Conservation (phyloP, 2,888 invertebrate species). For the Andrena fulva region DNA sequence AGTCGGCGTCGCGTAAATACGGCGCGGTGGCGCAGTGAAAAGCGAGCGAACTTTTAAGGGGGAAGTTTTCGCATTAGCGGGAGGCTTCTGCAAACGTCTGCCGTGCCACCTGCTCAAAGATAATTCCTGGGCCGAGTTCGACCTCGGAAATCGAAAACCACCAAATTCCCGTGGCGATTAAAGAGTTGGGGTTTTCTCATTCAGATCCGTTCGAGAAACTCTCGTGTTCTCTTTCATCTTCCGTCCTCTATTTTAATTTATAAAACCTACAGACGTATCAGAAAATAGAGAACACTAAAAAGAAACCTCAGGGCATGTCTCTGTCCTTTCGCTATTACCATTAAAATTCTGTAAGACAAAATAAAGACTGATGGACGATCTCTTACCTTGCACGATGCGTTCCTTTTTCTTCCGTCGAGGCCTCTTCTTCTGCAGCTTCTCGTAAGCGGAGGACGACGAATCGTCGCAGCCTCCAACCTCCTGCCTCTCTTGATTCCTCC, state of each 20-base stretch:
- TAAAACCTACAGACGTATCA: too few species aligned
- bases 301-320: too few species aligned
- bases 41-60: constrained; percentile 36
- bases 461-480: constrained; percentile 70
- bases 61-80: constrained; percentile 72
- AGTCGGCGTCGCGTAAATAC: constrained; percentile 66
- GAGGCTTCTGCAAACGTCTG: constrained; percentile 38
- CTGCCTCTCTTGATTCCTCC: constrained; percentile 57
- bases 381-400: constrained; percentile 61
- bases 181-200: not conserved
- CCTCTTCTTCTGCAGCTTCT: constrained; percentile 70
- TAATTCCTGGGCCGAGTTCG: constrained; percentile 25
- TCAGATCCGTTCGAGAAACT: too few species aligned
- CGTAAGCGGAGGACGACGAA: constrained; percentile 77
- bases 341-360: not conserved
- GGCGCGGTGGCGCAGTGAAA: constrained; percentile 40
- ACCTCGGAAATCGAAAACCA: constrained; percentile 32
- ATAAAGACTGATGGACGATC: not conserved
- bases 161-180: constrained; percentile 6
- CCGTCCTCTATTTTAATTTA: too few species aligned
- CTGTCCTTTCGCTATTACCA: not conserved
- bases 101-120: constrained; percentile 20
- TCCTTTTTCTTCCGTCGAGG: constrained; percentile 73
- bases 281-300: too few species aligned
- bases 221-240: too few species aligned